These are phyloP conservation scores for Sclerodermus sp. DNA, from an alignment of 2,888 invertebrate genomes.

Conservation along the genomic window DNA sequence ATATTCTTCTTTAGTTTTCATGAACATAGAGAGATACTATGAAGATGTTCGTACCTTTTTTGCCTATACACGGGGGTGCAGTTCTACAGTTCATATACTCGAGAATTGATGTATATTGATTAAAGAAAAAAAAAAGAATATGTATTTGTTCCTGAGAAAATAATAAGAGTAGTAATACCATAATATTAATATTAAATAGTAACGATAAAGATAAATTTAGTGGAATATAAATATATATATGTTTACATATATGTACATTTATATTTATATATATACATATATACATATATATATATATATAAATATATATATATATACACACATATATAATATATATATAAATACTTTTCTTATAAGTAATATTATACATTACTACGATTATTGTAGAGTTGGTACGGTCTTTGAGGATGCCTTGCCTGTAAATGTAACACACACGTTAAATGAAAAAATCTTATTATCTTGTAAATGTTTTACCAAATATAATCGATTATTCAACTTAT, in stretches of 20 bases:
- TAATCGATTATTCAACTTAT: constrained; percentile 56
- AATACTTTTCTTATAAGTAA: constrained; percentile 55
- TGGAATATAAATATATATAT: no score
- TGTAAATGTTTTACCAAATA: constrained; percentile 59
- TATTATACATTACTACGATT: constrained; percentile 48
- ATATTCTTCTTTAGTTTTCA: no score
- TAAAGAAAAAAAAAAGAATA: constrained; percentile 29
- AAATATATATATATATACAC: no score
- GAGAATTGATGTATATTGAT: constrained; percentile 56
- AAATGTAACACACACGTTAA: constrained; percentile 52
- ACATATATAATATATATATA: no score
- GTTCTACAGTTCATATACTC: constrained; percentile 48
- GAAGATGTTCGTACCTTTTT: constrained; percentile 35
- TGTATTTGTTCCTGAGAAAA: constrained; percentile 53
- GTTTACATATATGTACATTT: no score
- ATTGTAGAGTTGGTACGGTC: constrained; percentile 55
- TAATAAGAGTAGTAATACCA: constrained; percentile 46
- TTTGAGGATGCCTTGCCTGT: constrained; percentile 57
- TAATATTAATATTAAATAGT: constrained; percentile 31
- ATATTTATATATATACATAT: no score
- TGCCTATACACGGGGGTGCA: constrained; percentile 34
- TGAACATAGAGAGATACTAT: no score
- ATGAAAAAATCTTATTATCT: constrained; percentile 54
- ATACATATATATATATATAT: no score
- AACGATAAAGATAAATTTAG: constrained; percentile 51